Evolutionary conservation across 2,797 vertebrate species (phyloP).

Genomic region (Taenioides sp.): DNA sequence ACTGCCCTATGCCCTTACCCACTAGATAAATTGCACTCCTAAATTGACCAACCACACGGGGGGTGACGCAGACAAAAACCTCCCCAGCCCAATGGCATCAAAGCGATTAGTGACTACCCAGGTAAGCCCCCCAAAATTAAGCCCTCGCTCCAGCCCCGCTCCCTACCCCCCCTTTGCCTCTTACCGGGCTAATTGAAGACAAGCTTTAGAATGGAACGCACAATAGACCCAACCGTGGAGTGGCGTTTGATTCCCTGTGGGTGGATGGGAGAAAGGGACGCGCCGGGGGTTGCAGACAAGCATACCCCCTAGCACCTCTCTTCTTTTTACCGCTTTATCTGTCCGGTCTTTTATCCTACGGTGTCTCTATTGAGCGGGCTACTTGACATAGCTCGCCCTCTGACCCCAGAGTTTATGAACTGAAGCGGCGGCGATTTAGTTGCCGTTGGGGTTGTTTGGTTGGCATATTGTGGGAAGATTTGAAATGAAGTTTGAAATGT

Average conservation of each 20-base stretch:
- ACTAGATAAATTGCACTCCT: slow-evolving; percentile 84
- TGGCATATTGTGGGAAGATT: slow-evolving; percentile 62
- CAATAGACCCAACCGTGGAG: slow-evolving; percentile 73
- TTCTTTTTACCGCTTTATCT: slow-evolving; percentile 67
- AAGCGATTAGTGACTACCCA: slow-evolving; percentile 85
- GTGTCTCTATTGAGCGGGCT: slow-evolving; percentile 71
- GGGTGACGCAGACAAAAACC: slow-evolving; percentile 80
- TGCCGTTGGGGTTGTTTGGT: slow-evolving; percentile 63
- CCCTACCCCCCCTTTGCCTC: slow-evolving; percentile 79
- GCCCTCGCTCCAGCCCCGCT: slow-evolving; percentile 17
- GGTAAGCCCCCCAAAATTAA: slow-evolving; percentile 52
- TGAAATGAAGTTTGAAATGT: slow-evolving; percentile 58
- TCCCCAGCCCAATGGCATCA: slow-evolving; percentile 79
- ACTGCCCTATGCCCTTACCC: slow-evolving; percentile 59
- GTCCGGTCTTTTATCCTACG: slow-evolving; percentile 69
- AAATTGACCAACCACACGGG: slow-evolving; percentile 83
- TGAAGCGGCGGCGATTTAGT: slow-evolving; percentile 75
- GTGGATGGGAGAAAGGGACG: slow-evolving; percentile 65
- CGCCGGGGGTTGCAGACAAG: slow-evolving; percentile 63
- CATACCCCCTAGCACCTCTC: slow-evolving; percentile 55
- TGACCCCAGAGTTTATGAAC: slow-evolving; percentile 77
- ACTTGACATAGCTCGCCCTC: slow-evolving; percentile 76
- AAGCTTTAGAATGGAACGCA: slow-evolving; percentile 77
- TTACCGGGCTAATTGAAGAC: slow-evolving; percentile 92
- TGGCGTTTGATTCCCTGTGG: slow-evolving; percentile 74